A percentile compares a stretch with the other conserved stretches of the same genome.
phyloP scores from a whole-genome alignment of 2,113 vertebrate genomes.

The Mugil cephalus region DNA sequence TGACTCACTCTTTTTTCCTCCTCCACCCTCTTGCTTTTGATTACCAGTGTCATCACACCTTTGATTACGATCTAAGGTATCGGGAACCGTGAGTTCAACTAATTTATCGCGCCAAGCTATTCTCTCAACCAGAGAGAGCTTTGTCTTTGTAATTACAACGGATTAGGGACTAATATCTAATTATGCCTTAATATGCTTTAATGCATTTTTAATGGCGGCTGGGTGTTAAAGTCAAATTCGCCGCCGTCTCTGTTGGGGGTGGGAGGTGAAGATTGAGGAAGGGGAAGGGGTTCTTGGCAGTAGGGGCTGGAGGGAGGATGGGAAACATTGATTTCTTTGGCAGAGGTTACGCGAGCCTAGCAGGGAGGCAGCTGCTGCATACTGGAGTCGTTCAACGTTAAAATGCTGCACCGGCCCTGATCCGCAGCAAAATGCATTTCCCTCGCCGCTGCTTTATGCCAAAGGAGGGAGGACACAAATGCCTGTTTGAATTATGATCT shows the following conservation, averaged over 20 bases:
- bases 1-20: neutral
- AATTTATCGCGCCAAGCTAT: slow-evolving; percentile 55
- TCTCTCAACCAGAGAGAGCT: slow-evolving; percentile 58
- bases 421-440: slow-evolving; percentile 56
- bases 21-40: slow-evolving; percentile 34
- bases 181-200: slow-evolving; percentile 84
- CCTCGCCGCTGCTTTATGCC: slow-evolving; percentile 55
- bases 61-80: slow-evolving; percentile 63
- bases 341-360: slow-evolving; percentile 59
- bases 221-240: slow-evolving; percentile 74
- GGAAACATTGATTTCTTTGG: slow-evolving; percentile 74
- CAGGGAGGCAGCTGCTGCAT: slow-evolving; percentile 65
- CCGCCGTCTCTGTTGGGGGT: slow-evolving; percentile 43
- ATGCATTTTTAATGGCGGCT: slow-evolving; percentile 85
- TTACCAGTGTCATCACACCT: slow-evolving; percentile 54
- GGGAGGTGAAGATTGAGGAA: slow-evolving; percentile 55
- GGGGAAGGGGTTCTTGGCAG: slow-evolving; percentile 62
- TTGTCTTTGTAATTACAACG: slow-evolving; percentile 77
- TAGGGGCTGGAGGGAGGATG: slow-evolving; percentile 52
- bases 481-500: slow-evolving; percentile 71
- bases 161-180: slow-evolving; percentile 85
- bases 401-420: slow-evolving; percentile 50
- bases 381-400: slow-evolving; percentile 59
- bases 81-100: slow-evolving; percentile 73
- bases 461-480: slow-evolving; percentile 58